These are phyloP conservation scores for Clupea harengus DNA, from an alignment of 2,113 vertebrate species.

Conservation along the genomic window DNA sequence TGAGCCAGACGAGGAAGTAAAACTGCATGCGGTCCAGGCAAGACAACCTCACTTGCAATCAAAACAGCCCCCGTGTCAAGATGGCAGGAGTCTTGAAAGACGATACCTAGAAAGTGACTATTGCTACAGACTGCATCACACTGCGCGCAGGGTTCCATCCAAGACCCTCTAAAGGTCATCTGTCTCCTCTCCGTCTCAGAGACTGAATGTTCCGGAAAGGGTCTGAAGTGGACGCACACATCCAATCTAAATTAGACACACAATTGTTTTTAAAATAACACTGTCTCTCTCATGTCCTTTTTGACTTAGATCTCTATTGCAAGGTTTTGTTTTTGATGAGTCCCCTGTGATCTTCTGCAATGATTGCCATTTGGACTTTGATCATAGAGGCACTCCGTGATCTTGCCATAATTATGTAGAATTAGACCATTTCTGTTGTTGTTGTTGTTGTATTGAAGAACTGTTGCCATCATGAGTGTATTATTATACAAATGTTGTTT, in stretches of 20 bases:
- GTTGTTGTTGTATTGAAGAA: background rate
- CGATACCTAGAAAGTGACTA: background rate
- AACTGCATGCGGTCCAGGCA: slow-evolving; percentile 2
- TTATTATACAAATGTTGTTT: background rate
- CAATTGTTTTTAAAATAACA: background rate
- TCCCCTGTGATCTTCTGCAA: background rate
- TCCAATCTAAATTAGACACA: background rate
- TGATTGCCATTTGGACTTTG: background rate
- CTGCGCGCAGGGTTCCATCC: background rate
- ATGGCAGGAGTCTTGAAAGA: background rate
- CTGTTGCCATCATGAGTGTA: background rate
- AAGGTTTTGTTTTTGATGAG: background rate
- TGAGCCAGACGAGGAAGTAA: slow-evolving; percentile 5
- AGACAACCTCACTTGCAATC: slow-evolving; percentile 22
- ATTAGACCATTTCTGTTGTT: background rate
- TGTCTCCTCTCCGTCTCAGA: background rate
- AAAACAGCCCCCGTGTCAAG: slow-evolving; percentile 3
- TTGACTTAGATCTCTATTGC: background rate
- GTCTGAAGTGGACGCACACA: background rate
- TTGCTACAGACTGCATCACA: background rate
- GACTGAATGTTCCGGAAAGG: background rate
- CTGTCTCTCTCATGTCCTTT: background rate
- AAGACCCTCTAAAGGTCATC: background rate
- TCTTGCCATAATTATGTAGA: background rate
- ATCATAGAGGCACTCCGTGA: background rate